Percentiles rank a stretch among this genome's conserved stretches.
These are phyloP conservation scores for Trichogramma pretiosum DNA, from an alignment of 1,140 invertebrate genomes.

Conservation along the genomic window DNA sequence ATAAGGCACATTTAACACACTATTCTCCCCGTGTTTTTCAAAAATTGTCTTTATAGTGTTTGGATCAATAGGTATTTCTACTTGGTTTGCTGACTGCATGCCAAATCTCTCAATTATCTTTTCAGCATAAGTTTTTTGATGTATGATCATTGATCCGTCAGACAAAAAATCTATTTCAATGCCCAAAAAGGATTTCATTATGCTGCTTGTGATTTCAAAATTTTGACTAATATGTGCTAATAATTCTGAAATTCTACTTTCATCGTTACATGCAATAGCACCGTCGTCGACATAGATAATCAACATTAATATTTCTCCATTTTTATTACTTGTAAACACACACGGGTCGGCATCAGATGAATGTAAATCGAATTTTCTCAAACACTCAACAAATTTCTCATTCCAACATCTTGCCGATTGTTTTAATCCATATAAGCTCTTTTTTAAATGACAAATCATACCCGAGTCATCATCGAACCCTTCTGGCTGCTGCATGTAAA, in stretches of 20 bases:
- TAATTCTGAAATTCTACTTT: neutral
- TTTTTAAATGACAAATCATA: constrained; percentile 32
- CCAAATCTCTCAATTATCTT: constrained; percentile 23
- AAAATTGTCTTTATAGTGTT: neutral
- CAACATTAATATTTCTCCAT: constrained; percentile 16
- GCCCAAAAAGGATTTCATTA: constrained; percentile 17
- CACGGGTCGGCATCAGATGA: constrained; percentile 15
- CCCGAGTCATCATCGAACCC: constrained; percentile 19
- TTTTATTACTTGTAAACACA: constrained; percentile 19
- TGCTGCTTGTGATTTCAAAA: no score
- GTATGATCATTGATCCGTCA: constrained; percentile 29
- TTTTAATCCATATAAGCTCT: constrained; percentile 38
- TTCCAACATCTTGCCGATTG: constrained; percentile 37
- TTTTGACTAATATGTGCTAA: constrained; percentile 6
- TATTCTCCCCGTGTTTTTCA: constrained; percentile 9
- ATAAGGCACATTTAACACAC: neutral
- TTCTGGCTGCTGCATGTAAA: constrained; percentile 28
- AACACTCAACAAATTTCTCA: constrained; percentile 13
- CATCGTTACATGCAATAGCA: constrained; percentile 10
- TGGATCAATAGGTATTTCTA: neutral
- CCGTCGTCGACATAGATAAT: constrained; percentile 12
- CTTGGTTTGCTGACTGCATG: constrained; percentile 24
- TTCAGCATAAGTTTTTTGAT: constrained; percentile 24
- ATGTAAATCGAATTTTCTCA: constrained; percentile 17
- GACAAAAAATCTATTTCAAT: constrained; percentile 27